phyloP scores from a whole-genome alignment of 2,888 invertebrate genomes.

The Calameuta idolon region DNA sequence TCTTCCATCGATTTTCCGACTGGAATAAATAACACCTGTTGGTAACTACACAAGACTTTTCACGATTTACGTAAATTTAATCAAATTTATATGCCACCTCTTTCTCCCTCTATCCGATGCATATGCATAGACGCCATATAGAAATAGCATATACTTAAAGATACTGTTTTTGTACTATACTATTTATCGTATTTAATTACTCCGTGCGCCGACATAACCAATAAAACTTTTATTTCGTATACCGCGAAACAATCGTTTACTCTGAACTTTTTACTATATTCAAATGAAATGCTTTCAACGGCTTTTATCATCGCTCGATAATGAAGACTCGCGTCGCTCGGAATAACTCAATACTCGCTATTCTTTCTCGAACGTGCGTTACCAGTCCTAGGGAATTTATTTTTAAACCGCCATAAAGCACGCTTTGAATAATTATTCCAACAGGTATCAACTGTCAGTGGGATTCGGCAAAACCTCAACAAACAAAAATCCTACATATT shows the following conservation, averaged over 20 bases:
- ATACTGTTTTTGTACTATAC: too few species aligned
- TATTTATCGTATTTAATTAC: not conserved
- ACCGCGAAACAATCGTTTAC: not conserved
- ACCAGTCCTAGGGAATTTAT: not conserved
- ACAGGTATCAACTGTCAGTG: not conserved
- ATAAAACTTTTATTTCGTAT: not conserved
- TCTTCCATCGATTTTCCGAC: not conserved
- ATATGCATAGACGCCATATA: not conserved
- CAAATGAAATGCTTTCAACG: not conserved
- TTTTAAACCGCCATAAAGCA: not conserved
- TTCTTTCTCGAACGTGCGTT: not conserved
- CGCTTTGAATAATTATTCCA: not conserved
- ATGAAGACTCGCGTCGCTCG: not conserved
- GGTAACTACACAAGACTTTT: not conserved
- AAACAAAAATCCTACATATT: not conserved
- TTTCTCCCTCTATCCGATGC: not conserved
- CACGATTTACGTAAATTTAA: not conserved
- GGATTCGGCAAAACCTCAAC: not conserved
- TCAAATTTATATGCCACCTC: not conserved
- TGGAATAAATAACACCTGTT: not conserved
- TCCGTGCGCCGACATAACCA: not conserved
- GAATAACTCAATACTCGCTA: not conserved
- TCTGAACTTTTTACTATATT: not conserved
- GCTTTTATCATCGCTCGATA: not conserved
- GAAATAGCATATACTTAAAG: not conserved